Evolutionary conservation across 2,113 vertebrate genomes (phyloP).

Genomic region (Nettapus auritus): DNA sequence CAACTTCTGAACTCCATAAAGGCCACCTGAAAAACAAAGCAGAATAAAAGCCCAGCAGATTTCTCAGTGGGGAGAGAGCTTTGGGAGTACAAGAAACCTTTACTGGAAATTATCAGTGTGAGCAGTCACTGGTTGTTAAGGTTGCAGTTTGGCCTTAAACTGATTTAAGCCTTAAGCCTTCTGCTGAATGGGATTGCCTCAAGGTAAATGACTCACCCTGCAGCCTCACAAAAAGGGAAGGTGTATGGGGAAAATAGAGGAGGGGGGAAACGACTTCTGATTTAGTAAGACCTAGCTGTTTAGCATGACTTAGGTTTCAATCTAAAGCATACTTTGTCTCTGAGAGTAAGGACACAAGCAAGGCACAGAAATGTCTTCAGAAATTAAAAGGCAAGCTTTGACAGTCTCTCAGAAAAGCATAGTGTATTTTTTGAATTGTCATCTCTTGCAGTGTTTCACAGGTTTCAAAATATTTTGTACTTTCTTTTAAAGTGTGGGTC

Average conservation of each 20-base stretch:
- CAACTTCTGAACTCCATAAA: neutral
- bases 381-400: neutral
- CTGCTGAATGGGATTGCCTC: neutral
- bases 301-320: neutral
- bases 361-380: neutral
- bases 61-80: neutral
- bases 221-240: neutral
- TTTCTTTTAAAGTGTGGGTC: neutral
- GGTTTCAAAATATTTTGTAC: neutral
- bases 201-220: neutral
- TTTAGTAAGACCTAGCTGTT: neutral
- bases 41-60: neutral
- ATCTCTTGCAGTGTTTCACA: neutral
- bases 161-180: neutral
- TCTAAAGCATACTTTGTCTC: neutral
- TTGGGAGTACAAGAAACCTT: neutral
- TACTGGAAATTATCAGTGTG: neutral
- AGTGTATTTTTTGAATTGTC: neutral
- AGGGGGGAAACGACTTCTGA: neutral
- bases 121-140: neutral
- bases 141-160: neutral
- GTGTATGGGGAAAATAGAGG: fast-evolving
- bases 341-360: neutral
- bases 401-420: neutral
- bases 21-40: neutral